Evolutionary conservation across 2,888 invertebrate genomes (phyloP), one percentile per base, ranked within the genome.

Genomic region (Orthosia incerta): DNA sequence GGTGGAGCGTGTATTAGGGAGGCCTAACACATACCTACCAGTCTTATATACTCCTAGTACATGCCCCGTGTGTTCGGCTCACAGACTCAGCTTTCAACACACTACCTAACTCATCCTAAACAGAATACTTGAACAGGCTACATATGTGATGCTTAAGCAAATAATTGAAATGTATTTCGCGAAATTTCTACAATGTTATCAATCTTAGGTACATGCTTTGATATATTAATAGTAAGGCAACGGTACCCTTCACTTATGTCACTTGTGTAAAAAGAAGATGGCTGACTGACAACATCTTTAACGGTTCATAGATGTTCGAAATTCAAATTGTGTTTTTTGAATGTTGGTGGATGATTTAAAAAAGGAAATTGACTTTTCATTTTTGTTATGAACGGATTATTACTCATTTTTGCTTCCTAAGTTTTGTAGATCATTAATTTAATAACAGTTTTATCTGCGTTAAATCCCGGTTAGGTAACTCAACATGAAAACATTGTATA

Each of bases 71-170:
- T 57, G 79, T 56, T 45, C 39, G 65, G 67, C 64, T 74, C 55
- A 61, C 59, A 76, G 61, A 62, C 61, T 64, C 66, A 45, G 60
- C 64, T 77, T 79, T 74, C 63, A 57, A 16, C 79, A 74, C 62
- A 69, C 59, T 65, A 56, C 75, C 70, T 78, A 74, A 83, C 68
- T 73, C 50, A 48, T 57, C 55, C 55, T 69, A 82, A 84, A 82
- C 79, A 72, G 84, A 85, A 86, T 86, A 79, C 77, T 66, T 79
- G 62, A 85, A 20, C 75, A 79, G 84, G 60, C 56, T 84, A 72
- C 65, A 74, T 80, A 79, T 61, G 59, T 73, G 59, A 85, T 80
- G 71, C 61, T n/a, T 60, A 60, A 60, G 31, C 63, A 66, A 83
- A 80, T 77, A 78, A 82, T 81, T 76, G 68, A 74, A 74, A 80